Base-by-base conservation (phyloP, 2,113 vertebrate species). In the Puffinus mauretanicus region DNA sequence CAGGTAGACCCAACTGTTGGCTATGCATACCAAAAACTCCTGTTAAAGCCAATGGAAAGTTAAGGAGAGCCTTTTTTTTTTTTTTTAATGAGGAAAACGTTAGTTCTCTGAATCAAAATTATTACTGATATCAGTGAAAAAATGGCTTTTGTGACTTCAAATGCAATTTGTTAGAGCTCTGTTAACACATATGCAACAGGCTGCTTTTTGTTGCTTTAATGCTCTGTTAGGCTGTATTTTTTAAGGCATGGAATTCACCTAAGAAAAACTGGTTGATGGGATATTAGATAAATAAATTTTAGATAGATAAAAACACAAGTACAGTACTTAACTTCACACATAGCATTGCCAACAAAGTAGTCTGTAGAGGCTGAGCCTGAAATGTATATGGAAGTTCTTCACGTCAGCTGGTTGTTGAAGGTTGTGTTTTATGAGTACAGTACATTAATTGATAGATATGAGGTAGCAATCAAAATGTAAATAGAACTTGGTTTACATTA, bases 391-490 rank as follows among this genome's bases (percentile, higher is more conserved):
- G 49, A 81, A 71, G 91, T 95, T 88, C 60, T 94, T 90, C 77
- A 69, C 2, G 44, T 94, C 92, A 96, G 77, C 87, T 70, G 51
- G 25, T 22, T 91, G 67, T 67, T 84, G 84, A 97, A 94, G 46
- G 76, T 57, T 96, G 46, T 97, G 82, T 91, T 97, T 97, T 97
- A 97, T 93, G 90, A 86, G 44, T 84, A 82, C 77, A 92, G 58
- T 69, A 70, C 13, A 12, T 89, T 97, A 96, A 97, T 94, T 95
- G 95, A 97, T 95, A 95, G 94, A 91, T 94, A 90, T 51, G 86
- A 86, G 49, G 89, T 69, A 94, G 89, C 66, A 95, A 94, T 96
- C 91, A 96, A 96, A 96, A 97, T 97, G 94, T 93, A 97, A 95
- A 93, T 95, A 82, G 97, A 95, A 95, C 55, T 77, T 80, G 82